phyloP scores from a whole-genome alignment of 2,797 vertebrate species.

The Silurus aristotelis region DNA sequence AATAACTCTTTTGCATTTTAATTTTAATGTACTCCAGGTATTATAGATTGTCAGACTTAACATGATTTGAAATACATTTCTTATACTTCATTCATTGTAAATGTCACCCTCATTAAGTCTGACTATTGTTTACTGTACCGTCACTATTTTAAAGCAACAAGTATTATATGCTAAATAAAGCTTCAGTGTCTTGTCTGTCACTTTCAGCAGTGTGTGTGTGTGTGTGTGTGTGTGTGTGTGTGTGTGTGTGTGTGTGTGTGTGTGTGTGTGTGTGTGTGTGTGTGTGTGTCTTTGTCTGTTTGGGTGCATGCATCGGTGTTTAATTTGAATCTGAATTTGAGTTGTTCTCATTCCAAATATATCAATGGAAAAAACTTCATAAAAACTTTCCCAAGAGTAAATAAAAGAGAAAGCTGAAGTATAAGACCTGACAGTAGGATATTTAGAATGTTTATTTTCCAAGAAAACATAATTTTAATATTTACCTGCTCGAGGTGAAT shows the following conservation, averaged over 20 bases:
- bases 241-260: background rate
- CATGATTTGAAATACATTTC: background rate
- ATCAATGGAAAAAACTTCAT: background rate
- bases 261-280: too few relatives aligned
- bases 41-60: background rate
- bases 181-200: slow-evolving; percentile 16
- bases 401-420: background rate
- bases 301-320: background rate
- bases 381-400: background rate
- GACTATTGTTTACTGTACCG: background rate
- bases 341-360: background rate
- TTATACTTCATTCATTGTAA: background rate
- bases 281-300: background rate
- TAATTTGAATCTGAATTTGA: background rate
- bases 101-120: background rate
- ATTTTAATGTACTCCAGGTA: background rate
- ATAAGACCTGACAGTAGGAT: background rate
- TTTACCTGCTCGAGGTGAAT: slow-evolving; percentile 94
- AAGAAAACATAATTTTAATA: background rate
- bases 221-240: background rate
- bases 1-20: background rate
- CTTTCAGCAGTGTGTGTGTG: slow-evolving; percentile 13
- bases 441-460: background rate
- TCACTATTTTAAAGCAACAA: background rate
- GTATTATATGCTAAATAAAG: slow-evolving; percentile 21